Evolutionary conservation across 2,113 vertebrate species (phyloP), one percentile per base, ranked within the genome.

Genomic region (Embiotoca jacksoni): DNA sequence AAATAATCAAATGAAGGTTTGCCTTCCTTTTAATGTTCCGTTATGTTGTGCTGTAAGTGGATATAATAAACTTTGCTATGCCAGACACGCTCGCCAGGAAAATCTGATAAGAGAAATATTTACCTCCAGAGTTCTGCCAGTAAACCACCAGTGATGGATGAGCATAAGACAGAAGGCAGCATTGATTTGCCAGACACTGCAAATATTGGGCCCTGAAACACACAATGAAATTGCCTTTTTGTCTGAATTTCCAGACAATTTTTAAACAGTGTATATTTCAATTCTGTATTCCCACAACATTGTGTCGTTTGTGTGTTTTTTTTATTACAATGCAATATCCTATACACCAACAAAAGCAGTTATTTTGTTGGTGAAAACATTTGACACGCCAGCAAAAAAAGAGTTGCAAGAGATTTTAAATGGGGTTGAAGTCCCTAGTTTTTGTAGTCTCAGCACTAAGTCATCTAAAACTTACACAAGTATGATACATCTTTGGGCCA

Each of bases 101-200:
- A 89, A 87, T 86, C 70, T 85, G 83, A 91, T 89, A 89, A 88
- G 79, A 86, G 84, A 86, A 89, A 90, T 90, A 89, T 93, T 92
- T 90, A 89, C 79, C 73, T 78, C 69, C 64, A 54, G 60, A 84
- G 62, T 86, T 84, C 53, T 88, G 73, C 75, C 86, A 75, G 77
- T 70, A 86, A 84, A 88, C 61, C 81, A 50, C 62, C 33, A 41
- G 33, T 91, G 90, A 90, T 89, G 60, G 64, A 91, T 85, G 90
- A 86, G 66, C 63, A 75, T 60, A 62, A 77, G 65, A 73, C 62
- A 64, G 46, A 84, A 72, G 52, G 59, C 39, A 89, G 82, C 75
- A 57, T 65, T 81, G 60, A 86, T 88, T 88, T 75, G 65, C 73
- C 73, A 71, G 67, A 82, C 63, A 67, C 52, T 54, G 13, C 36